These are phyloP conservation scores for Cryptotis parvus DNA, from an alignment of 2,113 vertebrate genomes.

Conservation along the genomic window DNA sequence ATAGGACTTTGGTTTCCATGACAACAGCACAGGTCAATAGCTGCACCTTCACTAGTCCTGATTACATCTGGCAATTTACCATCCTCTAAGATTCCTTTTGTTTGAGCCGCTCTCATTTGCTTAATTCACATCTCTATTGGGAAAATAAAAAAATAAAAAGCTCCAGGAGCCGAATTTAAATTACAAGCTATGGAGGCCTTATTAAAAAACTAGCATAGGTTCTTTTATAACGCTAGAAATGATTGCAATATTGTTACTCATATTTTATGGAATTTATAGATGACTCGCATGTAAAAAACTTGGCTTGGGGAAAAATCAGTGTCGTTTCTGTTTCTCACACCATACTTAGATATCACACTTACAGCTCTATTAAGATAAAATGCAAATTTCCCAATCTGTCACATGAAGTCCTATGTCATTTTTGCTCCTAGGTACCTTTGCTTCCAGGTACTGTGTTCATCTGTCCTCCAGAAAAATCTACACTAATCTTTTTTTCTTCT, in stretches of 20 bases:
- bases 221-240: neutral
- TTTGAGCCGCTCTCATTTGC: slow-evolving; percentile 57
- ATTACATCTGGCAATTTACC: slow-evolving; percentile 53
- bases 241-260: neutral
- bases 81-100: slow-evolving; percentile 60
- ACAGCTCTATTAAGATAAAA: neutral
- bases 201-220: neutral
- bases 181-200: slow-evolving; percentile 15
- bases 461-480: too few species aligned
- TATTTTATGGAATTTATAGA: neutral
- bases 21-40: slow-evolving; percentile 65
- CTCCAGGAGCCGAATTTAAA: slow-evolving; percentile 52
- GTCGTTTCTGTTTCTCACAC: neutral
- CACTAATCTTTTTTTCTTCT: too few species aligned
- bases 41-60: slow-evolving; percentile 56
- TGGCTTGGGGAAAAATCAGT: neutral
- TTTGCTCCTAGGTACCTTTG: neutral
- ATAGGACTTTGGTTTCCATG: slow-evolving; percentile 60
- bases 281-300: neutral
- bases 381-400: neutral
- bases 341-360: neutral
- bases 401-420: neutral
- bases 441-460: neutral
- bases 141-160: slow-evolving; percentile 19
- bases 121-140: slow-evolving; percentile 57